These are phyloP conservation scores for Pavo muticus DNA, from an alignment of 2,113 vertebrate genomes.

Conservation along the genomic window DNA sequence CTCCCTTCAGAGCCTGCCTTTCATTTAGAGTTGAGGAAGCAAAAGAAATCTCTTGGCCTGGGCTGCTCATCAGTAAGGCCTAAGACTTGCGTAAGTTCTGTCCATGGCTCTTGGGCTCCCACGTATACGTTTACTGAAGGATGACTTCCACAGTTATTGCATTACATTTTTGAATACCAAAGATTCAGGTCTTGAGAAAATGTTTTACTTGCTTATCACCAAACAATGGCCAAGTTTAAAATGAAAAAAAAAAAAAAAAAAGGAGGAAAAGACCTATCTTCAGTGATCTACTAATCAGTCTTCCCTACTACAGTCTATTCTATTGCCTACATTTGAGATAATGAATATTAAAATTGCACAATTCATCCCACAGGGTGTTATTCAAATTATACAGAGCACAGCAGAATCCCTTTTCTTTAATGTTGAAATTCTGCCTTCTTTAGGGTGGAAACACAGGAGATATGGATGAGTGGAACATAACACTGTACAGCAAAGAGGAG, in stretches of 20 bases:
- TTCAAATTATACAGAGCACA: slow-evolving; percentile 52
- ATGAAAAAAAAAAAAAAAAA: neutral
- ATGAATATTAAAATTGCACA: slow-evolving; percentile 62
- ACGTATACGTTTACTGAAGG: neutral
- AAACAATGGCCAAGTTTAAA: neutral
- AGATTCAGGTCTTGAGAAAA: slow-evolving; percentile 11
- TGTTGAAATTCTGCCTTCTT: slow-evolving; percentile 37
- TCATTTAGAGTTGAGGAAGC: neutral
- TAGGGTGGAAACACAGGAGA: slow-evolving; percentile 42
- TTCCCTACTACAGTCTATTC: slow-evolving; percentile 16
- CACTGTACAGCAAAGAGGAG: neutral
- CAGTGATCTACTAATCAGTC: slow-evolving; percentile 52
- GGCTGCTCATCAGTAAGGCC: neutral
- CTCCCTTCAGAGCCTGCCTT: neutral
- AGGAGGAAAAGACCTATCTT: slow-evolving; percentile 8
- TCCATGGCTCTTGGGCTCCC: neutral
- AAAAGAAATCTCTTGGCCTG: neutral
- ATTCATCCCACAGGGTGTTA: slow-evolving; percentile 61
- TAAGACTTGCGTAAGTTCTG: neutral
- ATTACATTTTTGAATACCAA: neutral
- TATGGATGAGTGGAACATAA: slow-evolving; percentile 15
- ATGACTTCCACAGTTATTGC: neutral
- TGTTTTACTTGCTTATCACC: neutral
- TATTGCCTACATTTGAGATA: slow-evolving; percentile 39
- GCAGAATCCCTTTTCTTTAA: slow-evolving; percentile 27